Evolutionary conservation across 2,113 vertebrate species (phyloP), one percentile per base, ranked within the genome.

Genomic region (Xyliphius kryptos): DNA sequence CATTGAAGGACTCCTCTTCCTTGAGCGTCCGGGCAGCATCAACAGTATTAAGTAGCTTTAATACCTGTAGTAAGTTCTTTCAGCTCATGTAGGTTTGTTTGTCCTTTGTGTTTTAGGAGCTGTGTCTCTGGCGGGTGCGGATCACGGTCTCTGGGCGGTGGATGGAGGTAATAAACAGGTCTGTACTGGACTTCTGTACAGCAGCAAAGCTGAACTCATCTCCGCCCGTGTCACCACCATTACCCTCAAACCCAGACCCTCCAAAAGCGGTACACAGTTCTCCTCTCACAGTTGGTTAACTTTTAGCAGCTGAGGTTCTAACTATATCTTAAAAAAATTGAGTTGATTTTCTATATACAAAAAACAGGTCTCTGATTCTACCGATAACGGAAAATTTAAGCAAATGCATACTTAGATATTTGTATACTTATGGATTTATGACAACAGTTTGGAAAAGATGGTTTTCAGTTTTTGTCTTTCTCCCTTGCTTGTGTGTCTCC

Each of bases 91-190:
- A 1, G 9, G 10, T 13, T 9, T 6, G 56, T 13, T 14, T 20
- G n/a, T 20, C 19, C 40, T 17, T 21, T 3, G 20, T 21, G 2
- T n/a, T 17, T 9, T 47, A 98, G 95, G 95, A 9, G 88, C 86
- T 0, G 86, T 94, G 17, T 90, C 93, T 1, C 61, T 98, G 64
- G 74, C 92, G 0, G 71, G 81, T 3, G 72, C 76, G 0, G 88
- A 91, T 10, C 79, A 91, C 0, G 89, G 85, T 1, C 80, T 92
- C 46, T 99, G 96, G 96, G 82, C 93, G 0, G 87, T 97, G 26
- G 90, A 94, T 73, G 94, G 91, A 13, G 96, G 96, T 0, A 99
- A 98, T 78, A 93, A 91, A 63, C 82, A 81, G 0, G 87, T 97
- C 37, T 99, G 94, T 51, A 80, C 74, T 0, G 88, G 91, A 8